A percentile compares a stretch with the other conserved stretches of the same genome.
Conservation (phyloP, 2,113 vertebrate genomes). For the Collichthys lucidus region DNA sequence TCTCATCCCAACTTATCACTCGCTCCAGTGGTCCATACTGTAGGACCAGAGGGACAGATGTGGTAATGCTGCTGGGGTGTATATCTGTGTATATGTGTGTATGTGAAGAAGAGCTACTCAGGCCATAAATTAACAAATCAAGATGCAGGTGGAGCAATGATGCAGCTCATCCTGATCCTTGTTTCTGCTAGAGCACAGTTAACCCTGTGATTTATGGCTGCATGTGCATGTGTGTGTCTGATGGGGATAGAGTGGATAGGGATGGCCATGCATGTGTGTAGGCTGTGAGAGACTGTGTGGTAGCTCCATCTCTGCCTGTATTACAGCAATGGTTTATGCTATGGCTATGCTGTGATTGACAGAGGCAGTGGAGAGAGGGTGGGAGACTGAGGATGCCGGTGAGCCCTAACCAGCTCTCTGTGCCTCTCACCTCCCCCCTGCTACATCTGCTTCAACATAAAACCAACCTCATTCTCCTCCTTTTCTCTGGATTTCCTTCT, state of each 20-base stretch:
- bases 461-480: constrained; percentile 21
- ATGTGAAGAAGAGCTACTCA: constrained; percentile 52
- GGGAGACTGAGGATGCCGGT: constrained; percentile 12
- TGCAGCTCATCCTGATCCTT: constrained; percentile 39
- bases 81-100: constrained; percentile 31
- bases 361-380: constrained; percentile 13
- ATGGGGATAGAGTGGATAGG: constrained; percentile 31
- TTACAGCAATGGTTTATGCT: constrained; percentile 22
- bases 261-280: not conserved
- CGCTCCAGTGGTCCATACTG: constrained; percentile 70
- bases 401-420: not conserved
- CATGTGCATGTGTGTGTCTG: constrained; percentile 29
- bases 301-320: constrained; percentile 1
- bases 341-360: constrained; percentile 52
- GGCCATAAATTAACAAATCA: constrained; percentile 74
- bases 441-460: constrained; percentile 31
- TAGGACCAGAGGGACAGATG: constrained; percentile 53
- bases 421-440: constrained; percentile 9
- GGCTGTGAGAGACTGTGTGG: not conserved
- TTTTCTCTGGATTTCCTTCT: not conserved
- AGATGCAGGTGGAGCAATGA: constrained; percentile 45
- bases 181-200: constrained; percentile 52
- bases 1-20: constrained; percentile 70
- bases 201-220: constrained; percentile 45
- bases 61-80: constrained; percentile 44